phyloP scores from a whole-genome alignment of 2,113 vertebrate genomes.

The Seriola aureovittata region DNA sequence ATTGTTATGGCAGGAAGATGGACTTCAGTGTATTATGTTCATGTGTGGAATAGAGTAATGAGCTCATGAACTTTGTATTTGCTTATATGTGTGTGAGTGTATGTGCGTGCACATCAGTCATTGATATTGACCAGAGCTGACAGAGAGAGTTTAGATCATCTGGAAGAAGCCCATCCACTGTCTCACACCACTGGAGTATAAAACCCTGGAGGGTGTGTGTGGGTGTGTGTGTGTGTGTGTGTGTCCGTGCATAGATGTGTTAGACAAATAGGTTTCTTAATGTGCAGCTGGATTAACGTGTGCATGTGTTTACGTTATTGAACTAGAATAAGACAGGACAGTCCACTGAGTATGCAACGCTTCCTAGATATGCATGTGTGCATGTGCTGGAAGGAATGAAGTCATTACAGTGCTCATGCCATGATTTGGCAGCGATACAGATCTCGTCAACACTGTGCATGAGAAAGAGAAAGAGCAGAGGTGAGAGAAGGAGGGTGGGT shows the following conservation, averaged over 20 bases:
- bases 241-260: slow-evolving; percentile 13
- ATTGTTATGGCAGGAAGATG: slow-evolving; percentile 23
- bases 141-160: slow-evolving; percentile 57
- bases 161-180: slow-evolving; percentile 48
- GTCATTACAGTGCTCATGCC: slow-evolving; percentile 53
- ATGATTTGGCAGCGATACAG: slow-evolving; percentile 50
- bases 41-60: slow-evolving; percentile 48
- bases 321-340: slow-evolving; percentile 21
- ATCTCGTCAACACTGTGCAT: slow-evolving; percentile 36
- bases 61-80: slow-evolving; percentile 46
- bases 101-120: background rate
- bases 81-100: slow-evolving; percentile 13
- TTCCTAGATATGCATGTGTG: slow-evolving; percentile 47
- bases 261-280: slow-evolving; percentile 24
- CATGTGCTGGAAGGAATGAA: slow-evolving; percentile 62
- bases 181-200: slow-evolving; percentile 40
- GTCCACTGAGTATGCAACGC: slow-evolving; percentile 21
- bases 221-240: slow-evolving; percentile 15
- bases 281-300: slow-evolving; percentile 34
- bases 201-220: slow-evolving; percentile 26
- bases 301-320: slow-evolving; percentile 23
- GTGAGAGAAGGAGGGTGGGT: background rate
- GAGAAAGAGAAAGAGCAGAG: background rate
- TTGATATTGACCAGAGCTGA: slow-evolving; percentile 47
- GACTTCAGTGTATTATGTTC: slow-evolving; percentile 29